Percentiles rank a stretch among this genome's conserved stretches.
These are phyloP conservation scores for Lasioglossum villosulum DNA, from an alignment of 2,888 invertebrate species.

Conservation along the genomic window DNA sequence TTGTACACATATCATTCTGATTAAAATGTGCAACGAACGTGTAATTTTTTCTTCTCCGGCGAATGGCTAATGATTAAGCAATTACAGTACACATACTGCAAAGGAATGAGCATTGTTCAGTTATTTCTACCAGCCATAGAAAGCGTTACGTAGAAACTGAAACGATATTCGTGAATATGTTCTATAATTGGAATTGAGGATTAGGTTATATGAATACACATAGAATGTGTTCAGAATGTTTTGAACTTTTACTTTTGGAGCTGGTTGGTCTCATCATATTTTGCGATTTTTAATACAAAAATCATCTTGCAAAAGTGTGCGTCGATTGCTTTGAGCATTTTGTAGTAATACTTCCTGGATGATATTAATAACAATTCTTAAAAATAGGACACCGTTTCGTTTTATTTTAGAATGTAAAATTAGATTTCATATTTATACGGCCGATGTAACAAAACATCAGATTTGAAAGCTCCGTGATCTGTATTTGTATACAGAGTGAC, in stretches of 20 bases:
- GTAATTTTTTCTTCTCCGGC: not conserved
- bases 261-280: not conserved
- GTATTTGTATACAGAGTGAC: slow-evolving; percentile 5
- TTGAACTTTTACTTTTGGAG: not conserved
- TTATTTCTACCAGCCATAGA: not conserved
- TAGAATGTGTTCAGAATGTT: not conserved
- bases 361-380: not conserved
- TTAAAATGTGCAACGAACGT: slow-evolving; percentile 2
- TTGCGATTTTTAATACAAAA: too few species aligned
- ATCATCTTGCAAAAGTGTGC: too few species aligned
- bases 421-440: not conserved
- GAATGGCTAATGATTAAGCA: not conserved
- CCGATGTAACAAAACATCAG: not conserved
- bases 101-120: not conserved
- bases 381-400: not conserved
- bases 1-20: not conserved
- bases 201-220: not conserved
- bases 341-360: not conserved
- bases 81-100: not conserved
- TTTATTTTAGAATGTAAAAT: not conserved
- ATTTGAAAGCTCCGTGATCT: not conserved
- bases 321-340: too few species aligned
- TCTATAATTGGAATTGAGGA: not conserved
- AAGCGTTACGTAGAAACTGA: not conserved
- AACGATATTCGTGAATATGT: not conserved